phyloP scores from a whole-genome alignment of 2,888 invertebrate genomes.

The Parasteatoda lunata region DNA sequence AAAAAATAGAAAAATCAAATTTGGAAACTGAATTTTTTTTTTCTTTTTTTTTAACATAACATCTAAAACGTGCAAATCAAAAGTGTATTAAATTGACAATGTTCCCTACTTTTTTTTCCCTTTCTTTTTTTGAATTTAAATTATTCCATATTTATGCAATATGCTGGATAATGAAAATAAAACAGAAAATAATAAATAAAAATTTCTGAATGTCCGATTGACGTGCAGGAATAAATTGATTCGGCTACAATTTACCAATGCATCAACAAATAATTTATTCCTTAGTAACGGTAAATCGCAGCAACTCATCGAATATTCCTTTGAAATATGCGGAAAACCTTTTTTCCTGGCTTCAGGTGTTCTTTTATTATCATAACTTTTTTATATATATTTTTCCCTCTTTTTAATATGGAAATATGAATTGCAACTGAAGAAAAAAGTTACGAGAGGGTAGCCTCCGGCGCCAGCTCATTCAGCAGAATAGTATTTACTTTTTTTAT shows the following conservation, averaged over 20 bases:
- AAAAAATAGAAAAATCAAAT: too few species aligned
- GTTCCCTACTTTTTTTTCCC: too few species aligned
- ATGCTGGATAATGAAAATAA: too few species aligned
- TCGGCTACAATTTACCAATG: not conserved
- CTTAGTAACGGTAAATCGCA: constrained; percentile 39
- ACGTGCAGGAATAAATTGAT: constrained; percentile 3
- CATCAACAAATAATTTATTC: constrained; percentile 45
- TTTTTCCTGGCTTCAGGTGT: constrained; percentile 46
- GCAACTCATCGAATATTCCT: constrained; percentile 37
- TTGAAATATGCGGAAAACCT: constrained; percentile 31
- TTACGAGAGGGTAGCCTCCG: not conserved
- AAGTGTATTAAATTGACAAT: too few species aligned
- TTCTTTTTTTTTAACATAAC: too few species aligned
- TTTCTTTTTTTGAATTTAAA: too few species aligned
- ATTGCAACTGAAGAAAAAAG: constrained; percentile 40
- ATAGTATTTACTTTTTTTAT: constrained; percentile 48
- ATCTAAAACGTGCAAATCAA: too few species aligned
- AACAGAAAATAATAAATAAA: too few species aligned
- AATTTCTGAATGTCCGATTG: not conserved
- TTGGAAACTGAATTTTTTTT: too few species aligned
- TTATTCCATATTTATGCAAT: too few species aligned
- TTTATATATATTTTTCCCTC: constrained; percentile 7
- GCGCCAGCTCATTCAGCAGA: constrained; percentile 52
- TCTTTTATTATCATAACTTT: constrained; percentile 57
- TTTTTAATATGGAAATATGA: constrained; percentile 62